These are phyloP conservation scores for Bergia puertoricense DNA, from an alignment of 92 coral and sea anemone species.

Conservation along the genomic window DNA sequence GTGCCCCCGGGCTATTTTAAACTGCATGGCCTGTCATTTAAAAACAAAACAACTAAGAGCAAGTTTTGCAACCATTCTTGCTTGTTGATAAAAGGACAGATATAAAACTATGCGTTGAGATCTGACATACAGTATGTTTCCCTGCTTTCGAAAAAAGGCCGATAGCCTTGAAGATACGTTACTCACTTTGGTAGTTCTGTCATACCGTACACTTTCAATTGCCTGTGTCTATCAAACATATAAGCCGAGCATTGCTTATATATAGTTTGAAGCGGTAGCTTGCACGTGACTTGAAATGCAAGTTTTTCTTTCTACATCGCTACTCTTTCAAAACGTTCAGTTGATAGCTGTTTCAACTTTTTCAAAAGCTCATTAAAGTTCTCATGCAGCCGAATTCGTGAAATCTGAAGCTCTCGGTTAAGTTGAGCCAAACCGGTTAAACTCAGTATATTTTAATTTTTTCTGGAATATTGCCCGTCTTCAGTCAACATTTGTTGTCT, in stretches of 20 bases:
- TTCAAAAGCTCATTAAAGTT: neutral
- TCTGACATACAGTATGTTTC: neutral
- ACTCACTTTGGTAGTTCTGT: too few species aligned
- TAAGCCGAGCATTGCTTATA: too few species aligned
- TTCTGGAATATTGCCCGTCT: neutral
- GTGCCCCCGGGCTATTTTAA: neutral
- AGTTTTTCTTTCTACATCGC: neutral
- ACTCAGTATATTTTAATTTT: too few species aligned
- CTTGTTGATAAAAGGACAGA: neutral
- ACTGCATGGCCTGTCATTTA: neutral
- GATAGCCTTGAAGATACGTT: neutral
- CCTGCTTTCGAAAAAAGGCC: neutral
- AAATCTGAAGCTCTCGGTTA: too few species aligned
- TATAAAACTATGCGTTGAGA: neutral
- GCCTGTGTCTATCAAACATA: too few species aligned
- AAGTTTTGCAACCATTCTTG: neutral
- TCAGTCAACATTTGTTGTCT: neutral
- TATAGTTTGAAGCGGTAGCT: neutral
- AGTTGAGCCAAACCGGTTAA: too few species aligned
- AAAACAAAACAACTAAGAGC: neutral
- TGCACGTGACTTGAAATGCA: neutral
- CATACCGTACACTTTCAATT: too few species aligned
- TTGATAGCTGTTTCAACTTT: neutral
- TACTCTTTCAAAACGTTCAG: neutral
- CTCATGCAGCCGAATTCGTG: neutral